phyloP scores from a whole-genome alignment of 2,113 vertebrate genomes.

The Xenotilapia longispinis region DNA sequence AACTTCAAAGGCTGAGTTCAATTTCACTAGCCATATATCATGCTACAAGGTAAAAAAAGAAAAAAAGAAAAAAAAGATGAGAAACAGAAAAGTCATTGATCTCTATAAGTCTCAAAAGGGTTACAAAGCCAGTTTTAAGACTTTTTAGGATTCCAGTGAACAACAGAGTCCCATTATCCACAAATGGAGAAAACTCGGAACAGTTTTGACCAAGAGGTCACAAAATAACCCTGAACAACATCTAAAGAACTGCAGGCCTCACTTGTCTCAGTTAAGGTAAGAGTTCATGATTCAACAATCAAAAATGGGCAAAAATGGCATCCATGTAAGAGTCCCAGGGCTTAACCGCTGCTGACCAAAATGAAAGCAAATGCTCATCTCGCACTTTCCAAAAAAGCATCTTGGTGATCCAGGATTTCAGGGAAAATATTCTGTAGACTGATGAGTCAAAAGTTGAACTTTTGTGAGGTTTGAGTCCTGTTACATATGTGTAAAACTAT shows the following conservation, averaged over 20 bases:
- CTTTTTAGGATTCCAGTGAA: neutral
- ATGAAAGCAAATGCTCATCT: neutral
- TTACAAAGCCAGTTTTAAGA: neutral
- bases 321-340: neutral
- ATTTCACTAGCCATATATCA: neutral
- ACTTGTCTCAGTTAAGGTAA: neutral
- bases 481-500: neutral
- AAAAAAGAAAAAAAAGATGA: neutral
- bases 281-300: neutral
- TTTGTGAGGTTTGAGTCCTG: neutral
- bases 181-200: neutral
- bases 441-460: neutral
- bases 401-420: neutral
- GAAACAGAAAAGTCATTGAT: neutral
- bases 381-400: neutral
- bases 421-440: neutral
- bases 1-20: neutral
- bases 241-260: neutral
- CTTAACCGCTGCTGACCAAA: neutral
- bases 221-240: neutral
- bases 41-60: neutral
- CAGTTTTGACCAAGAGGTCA: neutral
- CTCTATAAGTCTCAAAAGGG: neutral
- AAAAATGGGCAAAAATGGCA: neutral
- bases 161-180: neutral